These are phyloP conservation scores for Penaeus chinensis DNA, from an alignment of 1,140 invertebrate genomes.

Conservation along the genomic window DNA sequence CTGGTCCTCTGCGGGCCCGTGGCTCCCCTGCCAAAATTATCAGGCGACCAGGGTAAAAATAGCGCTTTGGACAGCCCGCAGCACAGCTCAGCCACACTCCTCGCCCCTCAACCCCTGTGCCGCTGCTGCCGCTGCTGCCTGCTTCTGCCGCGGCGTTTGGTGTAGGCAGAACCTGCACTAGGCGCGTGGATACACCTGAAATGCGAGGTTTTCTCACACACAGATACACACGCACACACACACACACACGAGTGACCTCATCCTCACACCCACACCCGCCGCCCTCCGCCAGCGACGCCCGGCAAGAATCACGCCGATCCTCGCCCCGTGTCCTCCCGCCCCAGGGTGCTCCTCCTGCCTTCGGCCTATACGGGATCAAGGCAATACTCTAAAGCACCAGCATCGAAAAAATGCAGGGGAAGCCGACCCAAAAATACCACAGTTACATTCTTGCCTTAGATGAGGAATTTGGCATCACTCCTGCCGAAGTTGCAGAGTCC, in stretches of 20 bases:
- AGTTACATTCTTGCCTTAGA: slow-evolving; percentile 33
- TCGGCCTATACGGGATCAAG: no score
- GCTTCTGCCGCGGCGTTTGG: no score
- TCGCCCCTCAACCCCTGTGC: slow-evolving; percentile 6
- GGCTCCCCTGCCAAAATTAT: slow-evolving; percentile 32
- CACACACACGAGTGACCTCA: slow-evolving; percentile 34
- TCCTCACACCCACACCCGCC: background rate
- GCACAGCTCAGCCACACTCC: background rate
- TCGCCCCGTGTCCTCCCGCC: no score
- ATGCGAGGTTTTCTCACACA: no score
- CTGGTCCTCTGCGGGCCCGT: slow-evolving; percentile 3
- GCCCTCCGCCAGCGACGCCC: no score
- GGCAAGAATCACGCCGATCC: no score
- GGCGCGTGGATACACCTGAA: no score
- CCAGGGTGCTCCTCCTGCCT: no score
- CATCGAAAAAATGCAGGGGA: background rate
- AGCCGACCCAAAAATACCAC: background rate
- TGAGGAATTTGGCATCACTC: slow-evolving; percentile 39
- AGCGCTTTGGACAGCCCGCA: background rate
- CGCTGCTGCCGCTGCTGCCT: background rate
- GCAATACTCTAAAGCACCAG: no score
- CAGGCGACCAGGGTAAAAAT: slow-evolving; percentile 40
- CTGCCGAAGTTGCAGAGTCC: slow-evolving; percentile 1
- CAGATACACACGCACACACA: background rate
- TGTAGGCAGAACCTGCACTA: no score